Percentiles rank a stretch among this genome's conserved stretches.
phyloP scores from a whole-genome alignment of 2,113 vertebrate species.

The Tragelaphus buxtoni region DNA sequence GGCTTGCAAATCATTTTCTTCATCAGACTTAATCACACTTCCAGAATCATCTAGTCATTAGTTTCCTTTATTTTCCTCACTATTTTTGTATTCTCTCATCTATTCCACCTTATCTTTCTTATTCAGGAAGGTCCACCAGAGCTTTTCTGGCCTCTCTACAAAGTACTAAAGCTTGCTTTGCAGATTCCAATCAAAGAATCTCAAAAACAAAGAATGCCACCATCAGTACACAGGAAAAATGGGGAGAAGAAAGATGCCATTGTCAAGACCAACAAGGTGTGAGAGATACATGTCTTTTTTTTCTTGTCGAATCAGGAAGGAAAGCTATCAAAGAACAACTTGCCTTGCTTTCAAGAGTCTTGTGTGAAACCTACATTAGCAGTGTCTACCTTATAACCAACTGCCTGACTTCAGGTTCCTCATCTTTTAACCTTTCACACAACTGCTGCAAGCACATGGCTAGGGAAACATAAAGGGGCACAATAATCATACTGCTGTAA shows the following conservation, averaged over 20 bases:
- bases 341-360: background rate
- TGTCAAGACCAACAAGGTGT: background rate
- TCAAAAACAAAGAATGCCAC: background rate
- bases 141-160: background rate
- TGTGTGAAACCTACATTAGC: conserved; percentile 50
- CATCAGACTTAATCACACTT: background rate
- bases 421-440: conserved; percentile 62
- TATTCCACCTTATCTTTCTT: background rate
- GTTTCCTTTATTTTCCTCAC: background rate
- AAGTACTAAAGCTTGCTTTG: background rate
- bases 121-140: background rate
- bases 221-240: background rate
- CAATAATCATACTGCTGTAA: background rate
- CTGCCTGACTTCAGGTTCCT: conserved; percentile 28
- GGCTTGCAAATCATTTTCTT: background rate
- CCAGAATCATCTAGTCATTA: background rate
- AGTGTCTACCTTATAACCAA: background rate
- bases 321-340: background rate
- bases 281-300: background rate
- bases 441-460: conserved; percentile 70
- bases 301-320: background rate
- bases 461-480: background rate
- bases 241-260: background rate
- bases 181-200: background rate
- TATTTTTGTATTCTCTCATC: background rate